Percentiles rank a stretch among this genome's conserved stretches.
These are phyloP conservation scores for Berghia stephanieae DNA, from an alignment of 1,140 invertebrate species.

Conservation along the genomic window DNA sequence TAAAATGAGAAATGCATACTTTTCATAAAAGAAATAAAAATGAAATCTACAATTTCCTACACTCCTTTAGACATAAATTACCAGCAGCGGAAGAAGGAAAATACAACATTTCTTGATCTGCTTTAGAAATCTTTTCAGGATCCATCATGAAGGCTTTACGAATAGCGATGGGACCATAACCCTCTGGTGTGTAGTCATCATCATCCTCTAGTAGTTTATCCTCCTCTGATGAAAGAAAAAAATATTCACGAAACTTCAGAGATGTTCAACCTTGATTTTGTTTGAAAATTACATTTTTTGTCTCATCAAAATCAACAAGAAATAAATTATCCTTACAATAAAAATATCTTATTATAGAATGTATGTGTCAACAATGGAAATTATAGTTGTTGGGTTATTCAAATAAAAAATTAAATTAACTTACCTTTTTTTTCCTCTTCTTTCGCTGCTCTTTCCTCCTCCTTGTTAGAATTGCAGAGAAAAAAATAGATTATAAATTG, in stretches of 20 bases:
- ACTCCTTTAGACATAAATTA: constrained; percentile 30
- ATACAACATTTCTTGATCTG: constrained; percentile 49
- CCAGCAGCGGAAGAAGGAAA: constrained; percentile 45
- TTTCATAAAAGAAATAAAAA: neutral
- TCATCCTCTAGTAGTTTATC: constrained; percentile 45
- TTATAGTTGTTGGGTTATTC: no score
- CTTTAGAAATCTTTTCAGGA: constrained; percentile 42
- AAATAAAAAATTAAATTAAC: no score
- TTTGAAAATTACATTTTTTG: no score
- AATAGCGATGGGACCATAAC: constrained; percentile 42
- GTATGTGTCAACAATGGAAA: no score
- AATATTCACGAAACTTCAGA: no score
- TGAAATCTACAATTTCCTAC: neutral
- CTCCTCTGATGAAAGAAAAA: constrained; percentile 45
- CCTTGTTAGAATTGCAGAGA: constrained; percentile 18
- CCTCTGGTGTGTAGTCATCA: constrained; percentile 47
- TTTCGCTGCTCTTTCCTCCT: constrained; percentile 35
- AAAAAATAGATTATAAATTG: neutral
- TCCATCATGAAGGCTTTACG: constrained; percentile 50
- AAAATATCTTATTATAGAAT: no score
- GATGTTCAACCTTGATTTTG: no score
- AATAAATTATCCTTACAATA: no score
- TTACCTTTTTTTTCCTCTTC: constrained; percentile 28
- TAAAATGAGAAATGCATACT: no score
- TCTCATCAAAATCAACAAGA: no score